Conservation (phyloP, 2,888 invertebrate species). For the Mimachlamys varia region DNA sequence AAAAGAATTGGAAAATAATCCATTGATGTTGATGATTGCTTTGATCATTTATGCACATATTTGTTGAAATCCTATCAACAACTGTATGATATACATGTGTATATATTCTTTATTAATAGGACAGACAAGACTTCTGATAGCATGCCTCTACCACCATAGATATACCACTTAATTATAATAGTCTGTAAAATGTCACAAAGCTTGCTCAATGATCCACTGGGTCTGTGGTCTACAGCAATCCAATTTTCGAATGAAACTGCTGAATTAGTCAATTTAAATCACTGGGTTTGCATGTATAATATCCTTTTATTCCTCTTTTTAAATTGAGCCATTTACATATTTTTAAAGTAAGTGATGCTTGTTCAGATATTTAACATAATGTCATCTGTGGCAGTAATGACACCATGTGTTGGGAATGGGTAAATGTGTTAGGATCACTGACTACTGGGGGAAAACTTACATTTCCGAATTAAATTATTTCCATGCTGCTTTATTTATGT, state of each 20-base stretch:
- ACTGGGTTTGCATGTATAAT: background rate
- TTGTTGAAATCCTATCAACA: background rate
- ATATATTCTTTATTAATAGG: background rate
- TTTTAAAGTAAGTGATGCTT: background rate
- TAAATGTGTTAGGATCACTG: background rate
- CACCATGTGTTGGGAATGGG: background rate
- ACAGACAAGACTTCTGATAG: background rate
- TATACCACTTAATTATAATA: background rate
- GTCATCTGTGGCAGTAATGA: background rate
- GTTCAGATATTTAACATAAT: background rate
- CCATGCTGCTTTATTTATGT: too few species aligned
- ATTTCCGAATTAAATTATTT: too few species aligned
- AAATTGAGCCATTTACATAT: constrained; percentile 4
- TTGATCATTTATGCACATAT: too few species aligned
- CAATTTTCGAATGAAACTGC: background rate
- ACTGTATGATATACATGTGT: background rate
- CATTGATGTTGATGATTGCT: too few species aligned
- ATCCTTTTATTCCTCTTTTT: background rate
- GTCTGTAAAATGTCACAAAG: background rate
- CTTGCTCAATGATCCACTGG: background rate
- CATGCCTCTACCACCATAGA: background rate
- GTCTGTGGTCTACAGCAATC: background rate
- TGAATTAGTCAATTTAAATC: background rate
- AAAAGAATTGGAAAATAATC: too few species aligned
- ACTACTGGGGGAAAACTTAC: background rate